Evolutionary conservation across 2,797 vertebrate species (phyloP).

Genomic region (Bryconaethiops microstoma): DNA sequence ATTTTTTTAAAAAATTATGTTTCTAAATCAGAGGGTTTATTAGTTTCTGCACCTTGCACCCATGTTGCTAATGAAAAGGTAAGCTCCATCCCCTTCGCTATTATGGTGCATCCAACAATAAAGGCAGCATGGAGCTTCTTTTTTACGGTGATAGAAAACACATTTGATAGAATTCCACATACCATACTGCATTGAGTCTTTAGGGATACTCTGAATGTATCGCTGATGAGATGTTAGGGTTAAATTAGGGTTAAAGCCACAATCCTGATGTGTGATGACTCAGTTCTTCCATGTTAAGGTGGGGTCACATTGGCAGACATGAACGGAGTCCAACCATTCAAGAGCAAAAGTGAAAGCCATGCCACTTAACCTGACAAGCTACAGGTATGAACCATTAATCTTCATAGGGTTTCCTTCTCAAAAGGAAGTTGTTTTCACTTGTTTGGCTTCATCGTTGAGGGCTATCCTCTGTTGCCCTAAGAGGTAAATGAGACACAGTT

Average conservation of each 20-base stretch:
- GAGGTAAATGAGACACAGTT: conserved; percentile 37
- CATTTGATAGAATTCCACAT: no score
- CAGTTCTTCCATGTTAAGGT: not conserved
- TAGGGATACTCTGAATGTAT: no score
- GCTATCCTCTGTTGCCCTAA: conserved; percentile 42
- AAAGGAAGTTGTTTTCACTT: conserved; percentile 55
- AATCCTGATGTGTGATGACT: not conserved
- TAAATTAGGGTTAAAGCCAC: no score
- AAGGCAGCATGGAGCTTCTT: no score
- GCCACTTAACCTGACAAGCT: conserved; percentile 40
- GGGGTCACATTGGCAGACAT: not conserved
- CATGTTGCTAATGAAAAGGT: no score
- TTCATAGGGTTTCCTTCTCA: conserved; percentile 31
- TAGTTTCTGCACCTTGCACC: no score
- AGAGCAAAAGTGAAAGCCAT: conserved; percentile 33
- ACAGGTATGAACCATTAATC: conserved; percentile 47
- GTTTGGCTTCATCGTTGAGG: conserved; percentile 40
- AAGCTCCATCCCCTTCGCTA: no score
- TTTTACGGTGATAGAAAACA: no score
- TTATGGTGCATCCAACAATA: no score
- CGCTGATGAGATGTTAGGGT: not conserved
- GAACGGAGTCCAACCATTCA: conserved; percentile 2
- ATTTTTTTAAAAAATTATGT: no score
- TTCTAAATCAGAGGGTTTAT: no score
- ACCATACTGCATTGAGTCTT: no score